Conservation (phyloP, 2,797 vertebrate species). For the Odontamblyopus rebecca region DNA sequence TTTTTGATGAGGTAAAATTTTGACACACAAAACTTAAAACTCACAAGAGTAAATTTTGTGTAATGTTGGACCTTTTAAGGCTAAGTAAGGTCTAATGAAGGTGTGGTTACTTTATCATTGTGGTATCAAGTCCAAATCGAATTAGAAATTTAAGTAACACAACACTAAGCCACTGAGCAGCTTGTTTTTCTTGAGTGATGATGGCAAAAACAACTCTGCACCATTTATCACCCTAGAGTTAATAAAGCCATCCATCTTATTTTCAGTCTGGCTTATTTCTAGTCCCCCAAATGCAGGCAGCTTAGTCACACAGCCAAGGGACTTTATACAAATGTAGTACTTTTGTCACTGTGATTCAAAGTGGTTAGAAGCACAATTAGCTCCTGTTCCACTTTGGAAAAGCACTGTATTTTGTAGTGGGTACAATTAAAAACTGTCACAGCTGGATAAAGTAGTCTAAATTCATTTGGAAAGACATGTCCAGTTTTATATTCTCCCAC, state of each 20-base stretch:
- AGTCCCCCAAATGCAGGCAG: slow-evolving; percentile 1
- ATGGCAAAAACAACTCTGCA: slow-evolving; percentile 40
- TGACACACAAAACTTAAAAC: no score
- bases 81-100: no score
- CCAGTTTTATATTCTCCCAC: slow-evolving; percentile 9
- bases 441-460: background rate
- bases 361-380: background rate
- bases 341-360: slow-evolving; percentile 8
- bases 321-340: background rate
- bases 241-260: slow-evolving; percentile 52
- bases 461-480: background rate
- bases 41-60: no score
- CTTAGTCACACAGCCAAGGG: slow-evolving; percentile 1
- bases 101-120: no score
- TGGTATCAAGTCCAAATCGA: no score
- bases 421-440: background rate
- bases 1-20: no score
- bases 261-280: slow-evolving; percentile 32
- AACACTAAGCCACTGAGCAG: background rate
- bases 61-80: no score
- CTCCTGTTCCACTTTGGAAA: background rate
- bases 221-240: slow-evolving; percentile 32
- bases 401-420: background rate
- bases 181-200: background rate
- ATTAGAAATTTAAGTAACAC: background rate